These are phyloP conservation scores for Pelobates fuscus DNA, from an alignment of 2,113 vertebrate species.

Conservation along the genomic window DNA sequence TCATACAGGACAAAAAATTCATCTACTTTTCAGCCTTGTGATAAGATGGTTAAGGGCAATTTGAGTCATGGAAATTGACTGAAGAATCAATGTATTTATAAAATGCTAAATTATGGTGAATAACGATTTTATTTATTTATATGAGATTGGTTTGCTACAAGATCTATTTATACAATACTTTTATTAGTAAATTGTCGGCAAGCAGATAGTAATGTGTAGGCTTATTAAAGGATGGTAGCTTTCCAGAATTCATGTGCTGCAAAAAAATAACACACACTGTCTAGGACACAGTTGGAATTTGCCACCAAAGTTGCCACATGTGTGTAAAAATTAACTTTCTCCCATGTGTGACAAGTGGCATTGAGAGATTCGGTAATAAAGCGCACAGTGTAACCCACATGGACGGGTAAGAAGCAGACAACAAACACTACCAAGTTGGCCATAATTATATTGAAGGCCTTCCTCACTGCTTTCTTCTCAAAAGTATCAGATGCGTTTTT, in stretches of 20 bases:
- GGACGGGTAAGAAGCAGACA: conserved; percentile 55
- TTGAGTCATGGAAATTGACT: no score
- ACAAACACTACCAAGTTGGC: conserved; percentile 76
- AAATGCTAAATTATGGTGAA: no score
- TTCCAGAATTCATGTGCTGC: conserved; percentile 37
- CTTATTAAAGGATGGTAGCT: no score
- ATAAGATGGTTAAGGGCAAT: no score
- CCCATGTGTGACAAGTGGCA: conserved; percentile 17
- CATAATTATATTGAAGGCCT: conserved; percentile 50
- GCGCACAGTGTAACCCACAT: conserved; percentile 50
- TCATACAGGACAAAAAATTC: no score
- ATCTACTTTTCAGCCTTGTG: no score
- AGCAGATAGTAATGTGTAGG: no score
- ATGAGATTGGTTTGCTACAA: no score
- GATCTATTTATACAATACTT: no score
- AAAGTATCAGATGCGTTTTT: not conserved
- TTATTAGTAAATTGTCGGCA: no score
- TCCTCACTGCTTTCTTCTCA: not conserved
- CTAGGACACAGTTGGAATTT: conserved; percentile 53
- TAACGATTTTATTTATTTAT: no score
- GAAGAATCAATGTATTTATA: no score
- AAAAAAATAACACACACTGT: conserved; percentile 55
- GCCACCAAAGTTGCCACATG: conserved; percentile 36
- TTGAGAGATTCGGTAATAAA: conserved; percentile 7
- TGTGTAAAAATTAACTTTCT: conserved; percentile 34